Conservation (phyloP, 1,140 invertebrate genomes). For the Gryllus bimaculatus region DNA sequence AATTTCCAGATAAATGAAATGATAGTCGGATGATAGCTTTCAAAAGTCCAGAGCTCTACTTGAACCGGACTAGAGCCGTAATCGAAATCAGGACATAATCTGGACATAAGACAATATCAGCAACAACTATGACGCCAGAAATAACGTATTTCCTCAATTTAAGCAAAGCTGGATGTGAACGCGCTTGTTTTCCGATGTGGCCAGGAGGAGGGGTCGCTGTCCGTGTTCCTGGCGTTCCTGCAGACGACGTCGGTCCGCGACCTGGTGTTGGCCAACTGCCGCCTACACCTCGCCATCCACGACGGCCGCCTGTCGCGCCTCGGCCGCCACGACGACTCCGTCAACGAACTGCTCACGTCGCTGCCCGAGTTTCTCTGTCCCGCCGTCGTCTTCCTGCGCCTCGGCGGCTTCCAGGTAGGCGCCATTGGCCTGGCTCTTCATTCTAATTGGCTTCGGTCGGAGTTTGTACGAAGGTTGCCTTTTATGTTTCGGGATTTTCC, state of each 20-base stretch:
- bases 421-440: no score
- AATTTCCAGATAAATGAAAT: no score
- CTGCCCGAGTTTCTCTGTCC: slow-evolving; percentile 32
- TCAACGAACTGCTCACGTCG: slow-evolving; percentile 33
- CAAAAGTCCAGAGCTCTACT: no score
- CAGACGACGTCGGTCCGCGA: slow-evolving; percentile 37
- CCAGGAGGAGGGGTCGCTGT: slow-evolving; percentile 37
- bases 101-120: no score
- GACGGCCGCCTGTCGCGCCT: slow-evolving; percentile 35
- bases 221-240: slow-evolving; percentile 36
- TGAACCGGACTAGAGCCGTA: no score
- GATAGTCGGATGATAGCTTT: no score
- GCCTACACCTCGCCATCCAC: slow-evolving; percentile 37
- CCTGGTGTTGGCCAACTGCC: slow-evolving; percentile 37
- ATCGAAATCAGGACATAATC: no score
- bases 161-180: background rate
- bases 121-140: background rate
- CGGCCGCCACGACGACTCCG: slow-evolving; percentile 35
- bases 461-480: no score
- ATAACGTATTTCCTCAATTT: background rate
- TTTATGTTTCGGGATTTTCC: no score
- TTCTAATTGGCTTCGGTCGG: no score
- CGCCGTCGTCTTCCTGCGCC: slow-evolving; percentile 38
- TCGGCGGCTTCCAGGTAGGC: slow-evolving; percentile 41
- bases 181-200: background rate